Evolutionary conservation across 2,797 vertebrate species (phyloP), one percentile per base, ranked within the genome.

Genomic region (Antennarius maculatus): DNA sequence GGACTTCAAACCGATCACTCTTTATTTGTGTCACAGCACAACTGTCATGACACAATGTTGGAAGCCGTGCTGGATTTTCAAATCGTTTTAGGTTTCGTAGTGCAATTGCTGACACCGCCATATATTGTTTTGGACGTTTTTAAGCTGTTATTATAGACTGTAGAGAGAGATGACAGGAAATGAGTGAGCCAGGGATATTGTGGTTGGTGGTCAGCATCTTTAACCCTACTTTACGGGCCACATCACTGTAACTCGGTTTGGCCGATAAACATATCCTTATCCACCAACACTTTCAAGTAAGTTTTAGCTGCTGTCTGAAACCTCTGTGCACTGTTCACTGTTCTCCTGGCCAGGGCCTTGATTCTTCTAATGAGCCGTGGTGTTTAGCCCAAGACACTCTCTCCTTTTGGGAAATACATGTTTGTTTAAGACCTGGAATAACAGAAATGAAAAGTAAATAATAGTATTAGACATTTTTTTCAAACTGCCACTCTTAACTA

Each of bases 131-230:
- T 7, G 27, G 17, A 2, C 41, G 43, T 57, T 56, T 57, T 57
- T 6, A 29, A n/a, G 27, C 41, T 15, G 28, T 29, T 29, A 7
- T 43, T 43, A 7, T 28, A 10, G n/a, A 37, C 23, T 23, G 28
- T 6, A 54, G 50, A 65, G 49, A 61, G 16, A 62, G 31, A 52
- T 34, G 46, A 55, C 37, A 46, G 34, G 15, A 54, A 56, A 14
- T 11, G 42, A 45, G 16, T 15, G 34, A 61, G 37, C 39, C 41
- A 31, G 43, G 42, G 43, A 15, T 41, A 31, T 59, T 66, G 57
- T 23, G 58, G 46, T 39, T 42, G 12, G 17, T 54, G 8, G 5
- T 63, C 29, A 17, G 31, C n/a, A 2, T 49, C 50, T 66, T 55
- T 23, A 31, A n/a, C n/a, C 27, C 13, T 1, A 2, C 16, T 14